Percentiles rank a stretch among this genome's conserved stretches.
Evolutionary conservation across 2,797 vertebrate genomes (phyloP).

Genomic region (Sylvia borin): DNA sequence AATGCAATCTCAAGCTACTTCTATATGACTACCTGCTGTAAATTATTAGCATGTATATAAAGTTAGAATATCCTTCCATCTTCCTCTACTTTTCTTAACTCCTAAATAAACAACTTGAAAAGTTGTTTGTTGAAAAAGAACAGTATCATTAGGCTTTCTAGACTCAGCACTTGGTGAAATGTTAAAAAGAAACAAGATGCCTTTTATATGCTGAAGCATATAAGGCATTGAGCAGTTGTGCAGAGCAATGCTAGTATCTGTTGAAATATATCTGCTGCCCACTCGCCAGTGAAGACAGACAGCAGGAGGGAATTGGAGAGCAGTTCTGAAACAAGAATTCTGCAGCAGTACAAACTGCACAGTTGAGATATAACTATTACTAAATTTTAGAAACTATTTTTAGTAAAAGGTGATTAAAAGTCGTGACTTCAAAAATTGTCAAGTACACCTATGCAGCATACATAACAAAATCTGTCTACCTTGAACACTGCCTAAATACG

Average conservation of each 20-base stretch:
- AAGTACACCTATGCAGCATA: not conserved
- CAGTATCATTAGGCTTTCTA: not conserved
- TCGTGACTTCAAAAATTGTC: not conserved
- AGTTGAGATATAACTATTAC: not conserved
- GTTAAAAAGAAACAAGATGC: not conserved
- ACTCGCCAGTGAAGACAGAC: not conserved
- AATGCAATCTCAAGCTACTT: not conserved
- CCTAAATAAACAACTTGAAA: not conserved
- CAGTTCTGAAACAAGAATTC: not conserved
- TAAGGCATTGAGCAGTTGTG: not conserved
- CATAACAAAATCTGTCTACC: not conserved
- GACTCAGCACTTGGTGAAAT: not conserved
- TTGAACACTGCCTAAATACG: not conserved
- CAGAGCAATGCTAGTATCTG: not conserved
- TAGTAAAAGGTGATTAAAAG: not conserved
- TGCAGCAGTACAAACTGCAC: not conserved
- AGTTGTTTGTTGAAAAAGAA: not conserved
- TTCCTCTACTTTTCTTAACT: not conserved
- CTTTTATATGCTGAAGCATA: not conserved
- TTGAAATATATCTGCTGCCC: not conserved
- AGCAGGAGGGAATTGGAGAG: not conserved
- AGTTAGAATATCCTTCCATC: not conserved
- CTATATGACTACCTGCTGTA: not conserved
- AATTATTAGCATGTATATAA: not conserved
- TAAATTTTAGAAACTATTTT: not conserved